Base-by-base conservation (phyloP, 2,797 vertebrate genomes). In the Oophaga sylvatica region DNA sequence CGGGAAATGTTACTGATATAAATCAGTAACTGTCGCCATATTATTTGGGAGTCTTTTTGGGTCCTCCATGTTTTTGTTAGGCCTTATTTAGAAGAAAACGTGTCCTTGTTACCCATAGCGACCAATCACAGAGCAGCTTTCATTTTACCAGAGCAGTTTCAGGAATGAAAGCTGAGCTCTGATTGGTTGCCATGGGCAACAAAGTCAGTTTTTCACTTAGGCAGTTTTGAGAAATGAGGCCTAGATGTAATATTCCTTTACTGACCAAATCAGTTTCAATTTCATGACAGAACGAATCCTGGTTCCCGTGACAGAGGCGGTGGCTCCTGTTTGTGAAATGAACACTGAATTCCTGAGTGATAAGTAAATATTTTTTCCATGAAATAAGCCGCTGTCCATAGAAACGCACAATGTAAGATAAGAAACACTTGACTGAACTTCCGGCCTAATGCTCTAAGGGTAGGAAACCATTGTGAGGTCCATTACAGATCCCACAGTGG, bases 341-440 rank as follows among this genome's bases (percentile, higher is more conserved):
- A 71, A 41, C 10, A 11, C 22, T 26, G n/a, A 56, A 77, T 56
- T 77, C 75, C 75, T 56, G 11, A 48, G 45, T 26, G 75, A 77
- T 77, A 77, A 77, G 75, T 77, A 77, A 77, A 77, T 77, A 56
- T 56, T 77, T 77, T 77, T 48, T 77, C 75, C 5, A 48, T 77
- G 75, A 26, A 77, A 77, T 6, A 76, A 22, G 12, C 22, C 3
- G 48, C 45, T 5, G 10, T 76, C 73, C 45, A 76, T 76, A 56
- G 73, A 77, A 56, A 77, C 73, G 6, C 45, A 56, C 45, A 26
- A 56, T 53, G 48, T 19, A 19, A 77, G 75, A 77, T 77, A 77
- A 77, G 45, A 77, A 77, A 16, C 75, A 56, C 75, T 77, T 77
- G 22, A 29, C 71, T 48, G 41, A 45, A n/a, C 41, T 48, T 5